Conservation (phyloP, 2,797 vertebrate species). For the Neosalanx taihuensis region DNA sequence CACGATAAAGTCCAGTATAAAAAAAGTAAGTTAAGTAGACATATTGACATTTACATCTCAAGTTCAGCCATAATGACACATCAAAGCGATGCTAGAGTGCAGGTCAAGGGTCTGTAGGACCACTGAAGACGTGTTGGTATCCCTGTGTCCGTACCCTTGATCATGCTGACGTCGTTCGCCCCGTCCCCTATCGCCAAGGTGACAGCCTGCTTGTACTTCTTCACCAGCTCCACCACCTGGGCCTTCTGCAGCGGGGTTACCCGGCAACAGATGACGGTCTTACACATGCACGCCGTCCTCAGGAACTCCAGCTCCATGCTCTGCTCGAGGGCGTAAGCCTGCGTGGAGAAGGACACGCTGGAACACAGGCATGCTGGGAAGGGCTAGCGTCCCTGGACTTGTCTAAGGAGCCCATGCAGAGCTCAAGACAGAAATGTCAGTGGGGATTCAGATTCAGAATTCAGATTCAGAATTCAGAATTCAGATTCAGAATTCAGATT, state of each 20-base stretch:
- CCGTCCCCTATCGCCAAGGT: conserved; percentile 85
- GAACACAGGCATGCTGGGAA: too few species aligned
- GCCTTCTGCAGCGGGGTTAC: conserved; percentile 87
- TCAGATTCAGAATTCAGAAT: too few species aligned
- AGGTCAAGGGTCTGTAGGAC: too few species aligned
- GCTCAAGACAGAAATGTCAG: not conserved
- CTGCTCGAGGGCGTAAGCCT: conserved; percentile 79
- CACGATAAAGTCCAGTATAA: too few species aligned
- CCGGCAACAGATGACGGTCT: conserved; percentile 81
- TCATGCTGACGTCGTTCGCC: conserved; percentile 87
- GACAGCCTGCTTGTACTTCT: conserved; percentile 80
- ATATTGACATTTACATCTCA: too few species aligned
- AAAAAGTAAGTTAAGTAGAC: too few species aligned
- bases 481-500: too few species aligned
- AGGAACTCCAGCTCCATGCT: conserved; percentile 79
- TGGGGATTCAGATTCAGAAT: not conserved
- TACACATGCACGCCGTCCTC: conserved; percentile 78
- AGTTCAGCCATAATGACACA: too few species aligned
- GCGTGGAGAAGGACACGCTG: conserved; percentile 7
- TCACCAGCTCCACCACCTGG: conserved; percentile 84
- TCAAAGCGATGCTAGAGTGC: too few species aligned
- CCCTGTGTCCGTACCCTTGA: conserved; percentile 71
- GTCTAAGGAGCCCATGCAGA: not conserved
- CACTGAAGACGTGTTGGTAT: too few species aligned
- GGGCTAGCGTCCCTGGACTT: too few species aligned